phyloP scores from a whole-genome alignment of 2,888 invertebrate species.

The Aphidius colemani region DNA sequence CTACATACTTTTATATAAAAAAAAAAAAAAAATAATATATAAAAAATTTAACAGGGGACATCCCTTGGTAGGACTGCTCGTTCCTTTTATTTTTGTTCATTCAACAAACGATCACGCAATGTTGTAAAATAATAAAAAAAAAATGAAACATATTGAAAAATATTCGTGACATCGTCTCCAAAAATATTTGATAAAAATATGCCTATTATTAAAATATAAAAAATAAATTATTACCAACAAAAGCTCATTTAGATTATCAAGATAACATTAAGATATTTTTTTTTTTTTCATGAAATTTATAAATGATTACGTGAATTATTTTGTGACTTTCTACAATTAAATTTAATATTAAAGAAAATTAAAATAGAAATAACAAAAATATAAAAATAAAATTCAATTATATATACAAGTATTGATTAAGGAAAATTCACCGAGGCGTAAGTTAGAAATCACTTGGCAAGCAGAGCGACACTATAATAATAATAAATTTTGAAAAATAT shows the following conservation, averaged over 20 bases:
- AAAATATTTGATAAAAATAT: slow-evolving; percentile 5
- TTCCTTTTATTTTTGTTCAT: slow-evolving; percentile 18
- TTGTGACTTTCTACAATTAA: neutral
- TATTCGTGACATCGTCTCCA: slow-evolving; percentile 31
- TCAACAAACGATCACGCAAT: slow-evolving; percentile 21
- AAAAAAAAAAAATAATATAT: neutral
- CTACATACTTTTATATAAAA: neutral
- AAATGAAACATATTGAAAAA: slow-evolving; percentile 31
- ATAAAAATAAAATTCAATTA: neutral
- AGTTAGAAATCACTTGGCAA: slow-evolving; percentile 36
- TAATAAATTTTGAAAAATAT: neutral
- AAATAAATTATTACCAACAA: neutral
- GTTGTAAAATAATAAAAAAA: neutral
- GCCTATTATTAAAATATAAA: neutral
- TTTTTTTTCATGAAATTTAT: neutral
- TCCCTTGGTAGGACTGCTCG: slow-evolving; percentile 35
- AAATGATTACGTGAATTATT: neutral
- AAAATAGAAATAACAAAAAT: neutral
- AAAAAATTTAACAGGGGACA: slow-evolving; percentile 28
- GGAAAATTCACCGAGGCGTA: slow-evolving; percentile 34
- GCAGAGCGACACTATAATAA: slow-evolving; percentile 32
- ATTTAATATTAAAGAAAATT: neutral
- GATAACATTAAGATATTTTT: neutral
- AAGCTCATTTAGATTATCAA: neutral
- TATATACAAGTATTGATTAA: slow-evolving; percentile 29